Base-by-base conservation (phyloP, 2,113 vertebrate species). In the Hyaena hyaena region DNA sequence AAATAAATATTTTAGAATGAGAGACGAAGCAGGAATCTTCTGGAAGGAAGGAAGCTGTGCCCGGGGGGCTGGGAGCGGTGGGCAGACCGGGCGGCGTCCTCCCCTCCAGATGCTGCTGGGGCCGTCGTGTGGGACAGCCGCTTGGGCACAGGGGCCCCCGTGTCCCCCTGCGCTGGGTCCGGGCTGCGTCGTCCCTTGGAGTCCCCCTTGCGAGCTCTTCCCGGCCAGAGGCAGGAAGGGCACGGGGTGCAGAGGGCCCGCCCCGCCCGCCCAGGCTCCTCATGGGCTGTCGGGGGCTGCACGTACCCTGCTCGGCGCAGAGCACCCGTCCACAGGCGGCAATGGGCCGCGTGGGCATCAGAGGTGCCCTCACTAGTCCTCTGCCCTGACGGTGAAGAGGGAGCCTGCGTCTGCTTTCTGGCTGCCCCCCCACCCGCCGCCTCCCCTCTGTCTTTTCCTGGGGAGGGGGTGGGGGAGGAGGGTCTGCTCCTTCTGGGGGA, bases 1-100 rank as follows among this genome's bases (percentile, higher is more conserved):
- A 77, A 11, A 65, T 91, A n/a, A 93, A 85, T 84, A 74, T 93
- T 84, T 92, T 63, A 84, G 26, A 35, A 4, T 3, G 19, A 80
- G n/a, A 15, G 66, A 65, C 1, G 73, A 92, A 80, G 80, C 0
- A 76, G 5, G 66, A 71, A 84, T 71, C 88, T 31, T 79, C 76
- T 0, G 10, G 33, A 84, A 66, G 55, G 50, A 73, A 83, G 82
- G 45, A 17, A 5, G 33, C 33, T 10, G n/a, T 33, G 76, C 9
- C 4, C 7, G 26, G 76, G 10, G 2, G 4, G 16, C 43, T 31
- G 76, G 24, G 7, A 7, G 31, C 24, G 69, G 88, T 68, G 33
- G 48, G 53, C 3, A 1, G n/a, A 1, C 10, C 21, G 28, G 28
- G 21, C 2, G 10, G 24, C 9, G 15, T 12, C 48, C 0, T 5